phyloP scores from a whole-genome alignment of 1,140 invertebrate genomes.

The Ostrea edulis region DNA sequence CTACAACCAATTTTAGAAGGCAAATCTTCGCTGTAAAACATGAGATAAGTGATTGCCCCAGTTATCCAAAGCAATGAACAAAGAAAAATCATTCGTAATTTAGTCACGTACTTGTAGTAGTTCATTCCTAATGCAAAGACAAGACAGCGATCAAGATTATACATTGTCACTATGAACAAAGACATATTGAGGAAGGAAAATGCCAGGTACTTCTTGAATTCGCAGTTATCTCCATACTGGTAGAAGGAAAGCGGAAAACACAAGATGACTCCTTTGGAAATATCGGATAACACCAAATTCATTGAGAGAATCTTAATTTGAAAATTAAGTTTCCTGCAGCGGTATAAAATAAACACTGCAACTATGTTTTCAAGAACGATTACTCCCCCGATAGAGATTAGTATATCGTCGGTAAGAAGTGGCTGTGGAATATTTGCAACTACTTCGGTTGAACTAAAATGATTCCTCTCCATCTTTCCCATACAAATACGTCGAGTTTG shows the following conservation, averaged over 20 bases:
- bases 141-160: too few species aligned
- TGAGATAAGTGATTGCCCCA: not conserved
- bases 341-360: not conserved
- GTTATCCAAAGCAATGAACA: not conserved
- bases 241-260: conserved; percentile 7
- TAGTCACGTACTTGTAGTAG: too few species aligned
- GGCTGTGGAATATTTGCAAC: not conserved
- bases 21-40: not conserved
- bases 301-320: not conserved
- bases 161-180: not conserved
- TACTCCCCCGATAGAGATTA: not conserved
- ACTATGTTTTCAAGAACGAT: not conserved
- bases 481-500: not conserved
- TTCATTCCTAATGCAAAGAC: too few species aligned
- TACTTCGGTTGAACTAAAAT: not conserved
- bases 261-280: not conserved
- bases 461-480: not conserved
- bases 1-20: not conserved
- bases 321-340: not conserved
- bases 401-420: not conserved
- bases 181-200: not conserved
- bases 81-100: not conserved
- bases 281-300: not conserved
- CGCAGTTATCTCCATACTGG: not conserved
- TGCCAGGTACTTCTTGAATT: not conserved